These are phyloP conservation scores for Pterostichus niger DNA, from an alignment of 2,888 invertebrate genomes.

Conservation along the genomic window DNA sequence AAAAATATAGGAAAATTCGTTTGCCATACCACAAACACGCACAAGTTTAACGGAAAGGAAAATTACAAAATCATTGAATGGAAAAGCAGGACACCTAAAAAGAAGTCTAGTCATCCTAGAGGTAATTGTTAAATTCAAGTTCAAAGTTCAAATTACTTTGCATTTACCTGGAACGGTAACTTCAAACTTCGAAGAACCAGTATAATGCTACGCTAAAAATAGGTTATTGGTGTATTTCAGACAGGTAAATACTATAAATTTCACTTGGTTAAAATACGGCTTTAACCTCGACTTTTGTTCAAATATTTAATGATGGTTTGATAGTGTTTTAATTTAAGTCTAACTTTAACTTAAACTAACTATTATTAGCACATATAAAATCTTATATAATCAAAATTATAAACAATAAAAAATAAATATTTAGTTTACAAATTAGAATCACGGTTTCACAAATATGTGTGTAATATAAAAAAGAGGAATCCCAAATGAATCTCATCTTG, in stretches of 20 bases:
- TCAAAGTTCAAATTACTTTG: conserved; percentile 23
- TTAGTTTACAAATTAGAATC: too few species aligned
- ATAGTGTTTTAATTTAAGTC: conserved; percentile 5
- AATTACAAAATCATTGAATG: conserved; percentile 6
- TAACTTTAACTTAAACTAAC: neutral
- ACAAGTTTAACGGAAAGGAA: neutral
- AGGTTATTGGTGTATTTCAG: conserved; percentile 30
- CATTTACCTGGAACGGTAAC: neutral
- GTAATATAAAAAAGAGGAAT: too few species aligned
- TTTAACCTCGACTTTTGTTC: conserved; percentile 41
- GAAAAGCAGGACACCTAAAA: neutral
- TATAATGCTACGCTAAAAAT: conserved; percentile 13
- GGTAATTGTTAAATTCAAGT: conserved; percentile 17
- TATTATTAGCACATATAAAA: neutral
- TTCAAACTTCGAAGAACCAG: conserved; percentile 1
- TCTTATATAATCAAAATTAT: neutral
- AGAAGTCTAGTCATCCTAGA: neutral
- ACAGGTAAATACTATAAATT: conserved; percentile 42
- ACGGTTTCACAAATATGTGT: too few species aligned
- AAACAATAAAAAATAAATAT: neutral
- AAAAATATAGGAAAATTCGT: conserved; percentile 14
- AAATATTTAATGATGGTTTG: conserved; percentile 19
- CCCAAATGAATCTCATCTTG: too few species aligned
- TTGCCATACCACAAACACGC: conserved; percentile 1
- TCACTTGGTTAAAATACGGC: neutral